Percentiles rank a stretch among this genome's conserved stretches.
Conservation (phyloP, 1,140 invertebrate genomes). For the Drosophila subobscura region DNA sequence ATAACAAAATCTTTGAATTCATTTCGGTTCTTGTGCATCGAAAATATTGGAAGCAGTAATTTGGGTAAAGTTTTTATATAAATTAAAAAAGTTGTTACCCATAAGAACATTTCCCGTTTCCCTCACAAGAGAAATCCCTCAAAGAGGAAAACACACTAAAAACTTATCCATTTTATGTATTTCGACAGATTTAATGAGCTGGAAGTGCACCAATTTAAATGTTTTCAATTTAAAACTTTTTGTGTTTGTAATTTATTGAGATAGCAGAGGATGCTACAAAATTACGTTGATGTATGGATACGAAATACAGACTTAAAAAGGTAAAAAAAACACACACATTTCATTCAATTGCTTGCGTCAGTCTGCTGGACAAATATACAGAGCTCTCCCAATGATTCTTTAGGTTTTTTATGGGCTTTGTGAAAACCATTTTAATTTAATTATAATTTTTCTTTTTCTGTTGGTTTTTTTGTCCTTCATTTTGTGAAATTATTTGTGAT, state of each 20-base stretch:
- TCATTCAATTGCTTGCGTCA: conserved; percentile 36
- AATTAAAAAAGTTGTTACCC: not conserved
- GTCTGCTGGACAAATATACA: conserved; percentile 20
- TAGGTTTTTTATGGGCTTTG: conserved; percentile 8
- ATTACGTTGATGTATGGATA: no score
- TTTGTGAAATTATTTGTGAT: conserved; percentile 47
- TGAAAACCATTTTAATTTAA: conserved; percentile 43
- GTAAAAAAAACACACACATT: conserved; percentile 23
- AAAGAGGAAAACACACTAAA: no score
- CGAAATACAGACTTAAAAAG: not conserved
- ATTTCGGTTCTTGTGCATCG: no score
- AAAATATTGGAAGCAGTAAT: not conserved
- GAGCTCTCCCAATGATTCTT: not conserved
- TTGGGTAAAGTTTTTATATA: not conserved
- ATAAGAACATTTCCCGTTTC: not conserved
- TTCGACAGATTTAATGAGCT: no score
- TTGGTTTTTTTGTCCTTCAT: conserved; percentile 15
- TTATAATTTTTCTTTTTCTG: conserved; percentile 35
- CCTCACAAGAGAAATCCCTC: no score
- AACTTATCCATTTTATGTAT: no score
- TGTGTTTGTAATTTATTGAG: conserved; percentile 1
- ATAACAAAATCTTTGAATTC: no score
- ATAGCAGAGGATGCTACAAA: not conserved
- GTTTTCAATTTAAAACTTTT: no score
- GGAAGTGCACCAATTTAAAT: no score